A percentile compares a stretch with the other conserved stretches of the same genome.
phyloP scores from a whole-genome alignment of 2,888 invertebrate species.

The Lasioglossum vierecki region DNA sequence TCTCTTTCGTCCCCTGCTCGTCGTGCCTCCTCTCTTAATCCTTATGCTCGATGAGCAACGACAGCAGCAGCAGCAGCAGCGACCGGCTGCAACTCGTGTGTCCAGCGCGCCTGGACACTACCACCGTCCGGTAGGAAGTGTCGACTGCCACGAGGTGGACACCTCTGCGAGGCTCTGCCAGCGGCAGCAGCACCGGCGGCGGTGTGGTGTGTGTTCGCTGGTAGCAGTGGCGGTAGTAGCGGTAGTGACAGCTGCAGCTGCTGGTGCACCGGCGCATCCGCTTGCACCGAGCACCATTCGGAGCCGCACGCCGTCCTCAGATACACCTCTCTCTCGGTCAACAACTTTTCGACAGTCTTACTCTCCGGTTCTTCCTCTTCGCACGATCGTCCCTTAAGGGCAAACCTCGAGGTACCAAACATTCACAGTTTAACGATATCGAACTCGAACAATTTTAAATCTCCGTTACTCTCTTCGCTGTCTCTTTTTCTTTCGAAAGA shows the following conservation, averaged over 20 bases:
- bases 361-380: not conserved
- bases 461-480: not conserved
- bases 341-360: not conserved
- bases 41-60: slow-evolving; percentile 46
- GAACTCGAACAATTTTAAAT: not conserved
- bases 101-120: slow-evolving; percentile 70
- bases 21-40: slow-evolving; percentile 41
- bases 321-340: not conserved
- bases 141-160: slow-evolving; percentile 71
- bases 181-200: slow-evolving; percentile 54
- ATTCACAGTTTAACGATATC: not conserved
- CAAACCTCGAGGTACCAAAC: not conserved
- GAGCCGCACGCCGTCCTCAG: slow-evolving; percentile 7
- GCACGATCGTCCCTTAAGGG: not conserved
- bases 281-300: slow-evolving; percentile 52
- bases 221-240: slow-evolving; percentile 60
- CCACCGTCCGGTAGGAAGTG: slow-evolving; percentile 74
- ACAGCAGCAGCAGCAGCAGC: slow-evolving; percentile 28
- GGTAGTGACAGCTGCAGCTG: slow-evolving; percentile 68
- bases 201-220: slow-evolving; percentile 1
- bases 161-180: slow-evolving; percentile 69
- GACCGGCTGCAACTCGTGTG: slow-evolving; percentile 63
- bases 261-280: slow-evolving; percentile 72
- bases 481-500: not conserved
- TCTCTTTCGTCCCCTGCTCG: slow-evolving; percentile 47